Evolutionary conservation across 2,797 vertebrate species (phyloP).

Genomic region (Neoniphon sammara): DNA sequence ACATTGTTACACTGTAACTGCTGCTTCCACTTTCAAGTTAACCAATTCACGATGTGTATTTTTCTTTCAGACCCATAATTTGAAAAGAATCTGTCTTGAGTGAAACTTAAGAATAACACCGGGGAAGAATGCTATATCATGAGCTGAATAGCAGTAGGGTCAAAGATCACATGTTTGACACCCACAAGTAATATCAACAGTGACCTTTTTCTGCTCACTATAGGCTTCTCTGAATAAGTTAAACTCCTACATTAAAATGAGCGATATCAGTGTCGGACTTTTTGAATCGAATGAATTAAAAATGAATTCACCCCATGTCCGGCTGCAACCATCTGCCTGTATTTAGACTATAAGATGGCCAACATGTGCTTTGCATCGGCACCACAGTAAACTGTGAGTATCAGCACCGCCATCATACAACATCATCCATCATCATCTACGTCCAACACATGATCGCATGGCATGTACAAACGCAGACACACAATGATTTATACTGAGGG

Average conservation of each 20-base stretch:
- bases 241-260: not conserved
- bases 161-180: too few species aligned
- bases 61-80: too few species aligned
- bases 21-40: not conserved
- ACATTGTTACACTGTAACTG: not conserved
- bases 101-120: too few species aligned
- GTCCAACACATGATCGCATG: constrained; percentile 30
- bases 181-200: too few species aligned
- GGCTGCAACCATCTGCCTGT: constrained; percentile 27
- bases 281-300: not conserved
- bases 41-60: too few species aligned
- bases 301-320: constrained; percentile 26
- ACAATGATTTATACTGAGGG: constrained; percentile 9
- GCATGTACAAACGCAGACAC: constrained; percentile 26
- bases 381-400: constrained; percentile 12
- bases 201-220: too few species aligned
- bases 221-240: not conserved
- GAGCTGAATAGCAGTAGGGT: too few species aligned
- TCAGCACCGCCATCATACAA: constrained; percentile 38
- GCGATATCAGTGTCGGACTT: constrained; percentile 11
- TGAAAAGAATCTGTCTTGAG: too few species aligned
- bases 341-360: not conserved
- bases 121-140: too few species aligned
- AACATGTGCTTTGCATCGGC: constrained; percentile 48
- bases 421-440: constrained; percentile 68